Base-by-base conservation (phyloP, 2,888 invertebrate species). In the Acronicta psi region DNA sequence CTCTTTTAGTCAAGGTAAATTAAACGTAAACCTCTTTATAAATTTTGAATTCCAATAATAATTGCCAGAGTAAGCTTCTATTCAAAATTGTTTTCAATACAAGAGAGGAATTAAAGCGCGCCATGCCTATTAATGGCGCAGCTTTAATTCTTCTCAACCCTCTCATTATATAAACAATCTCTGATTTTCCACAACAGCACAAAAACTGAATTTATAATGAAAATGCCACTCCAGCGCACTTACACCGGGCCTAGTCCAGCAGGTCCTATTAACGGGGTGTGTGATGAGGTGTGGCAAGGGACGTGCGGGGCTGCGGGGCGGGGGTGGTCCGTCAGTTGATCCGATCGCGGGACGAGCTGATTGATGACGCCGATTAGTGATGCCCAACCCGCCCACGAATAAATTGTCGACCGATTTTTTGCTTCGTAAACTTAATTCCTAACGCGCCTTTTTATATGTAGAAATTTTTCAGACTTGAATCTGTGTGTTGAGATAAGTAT, bases 341-440 rank as follows among this genome's bases (percentile, higher is more conserved):
- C 92, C 89, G 90, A 91, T 91, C 90, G 80, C 83, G 84, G 78
- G 82, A 83, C 86, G 79, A 85, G 85, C 92, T 93, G 93, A 94
- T 94, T 93, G 93, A 94, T 94, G 93, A 91, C 89, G 86, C 88
- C 93, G 93, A 93, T 94, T 93, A 93, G 92, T 91, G 93, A 91
- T 91, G 92, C 90, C 91, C 90, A 89, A 85, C 88, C 89, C 89
- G 88, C 85, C 86, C 85, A 84, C 84, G 91, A 91, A 93, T 93
- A 93, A 92, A 92, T 93, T 92, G 91, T 90, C 88, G 88, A 89
- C 83, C 88, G 66, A 84, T 91, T 93, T 91, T 92, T 92, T 91
- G 86, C 88, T 84, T 82, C 81, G 82, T 82, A 85, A 85, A 89
- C 86, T 87, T 83, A 83, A 78, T 84, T 83, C 81, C 79, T 69